A percentile compares a stretch with the other conserved stretches of the same genome.
These are phyloP conservation scores for Pionites leucogaster DNA, from an alignment of 2,113 vertebrate species.

Conservation along the genomic window DNA sequence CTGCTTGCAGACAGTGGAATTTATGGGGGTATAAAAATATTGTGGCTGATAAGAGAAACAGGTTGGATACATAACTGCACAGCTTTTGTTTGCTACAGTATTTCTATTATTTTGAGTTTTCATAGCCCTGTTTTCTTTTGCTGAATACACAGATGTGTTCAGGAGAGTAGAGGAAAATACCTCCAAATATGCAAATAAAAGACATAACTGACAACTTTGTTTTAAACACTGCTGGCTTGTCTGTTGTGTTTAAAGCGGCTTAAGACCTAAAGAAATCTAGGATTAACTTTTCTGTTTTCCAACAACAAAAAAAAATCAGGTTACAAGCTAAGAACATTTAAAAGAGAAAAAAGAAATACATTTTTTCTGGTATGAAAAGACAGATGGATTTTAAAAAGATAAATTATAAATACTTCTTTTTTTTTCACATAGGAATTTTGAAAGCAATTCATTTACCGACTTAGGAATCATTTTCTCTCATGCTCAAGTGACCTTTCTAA, in stretches of 20 bases:
- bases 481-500: constrained; percentile 2
- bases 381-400: background rate
- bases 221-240: background rate
- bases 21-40: constrained; percentile 16
- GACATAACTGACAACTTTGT: background rate
- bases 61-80: background rate
- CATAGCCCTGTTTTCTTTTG: background rate
- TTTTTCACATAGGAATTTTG: background rate
- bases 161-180: background rate
- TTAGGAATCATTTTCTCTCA: constrained; percentile 37
- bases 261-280: background rate
- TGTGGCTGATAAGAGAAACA: constrained; percentile 5
- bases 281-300: background rate
- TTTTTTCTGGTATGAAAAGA: constrained; percentile 1
- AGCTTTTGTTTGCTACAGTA: background rate
- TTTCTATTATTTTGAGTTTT: constrained; percentile 3
- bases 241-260: background rate
- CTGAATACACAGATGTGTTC: background rate
- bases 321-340: background rate
- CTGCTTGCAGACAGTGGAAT: background rate
- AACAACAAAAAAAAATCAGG: background rate
- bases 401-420: background rate
- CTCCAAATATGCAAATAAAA: background rate
- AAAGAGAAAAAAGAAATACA: background rate
- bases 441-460: constrained; percentile 32